Conservation (phyloP, 2,797 vertebrate species). For the Chelon labrosus region DNA sequence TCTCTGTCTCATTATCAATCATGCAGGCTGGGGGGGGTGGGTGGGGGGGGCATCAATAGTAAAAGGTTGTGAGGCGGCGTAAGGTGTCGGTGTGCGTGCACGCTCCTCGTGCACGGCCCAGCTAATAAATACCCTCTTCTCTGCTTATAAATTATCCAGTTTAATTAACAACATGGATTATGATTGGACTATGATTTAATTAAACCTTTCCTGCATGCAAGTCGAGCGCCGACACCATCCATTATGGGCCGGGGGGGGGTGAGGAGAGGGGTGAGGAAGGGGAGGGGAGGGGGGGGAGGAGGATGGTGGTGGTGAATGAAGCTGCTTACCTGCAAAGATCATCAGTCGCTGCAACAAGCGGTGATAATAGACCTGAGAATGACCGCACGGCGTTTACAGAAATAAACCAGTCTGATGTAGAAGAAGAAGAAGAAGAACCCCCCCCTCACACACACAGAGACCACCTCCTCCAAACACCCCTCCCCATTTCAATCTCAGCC, state of each 20-base stretch:
- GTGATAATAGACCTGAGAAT: conserved; percentile 46
- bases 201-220: conserved; percentile 86
- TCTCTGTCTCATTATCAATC: conserved; percentile 97
- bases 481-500: conserved; percentile 37
- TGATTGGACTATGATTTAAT: conserved; percentile 90
- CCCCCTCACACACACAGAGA: no score
- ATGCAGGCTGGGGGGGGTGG: conserved; percentile 71
- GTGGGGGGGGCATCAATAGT: conserved; percentile 90
- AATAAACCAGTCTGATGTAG: conserved; percentile 39
- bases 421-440: neutral
- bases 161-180: conserved; percentile 91
- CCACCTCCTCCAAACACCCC: neutral
- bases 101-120: conserved; percentile 55
- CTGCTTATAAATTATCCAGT: conserved; percentile 90
- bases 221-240: conserved; percentile 75
- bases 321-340: conserved; percentile 65
- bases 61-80: conserved; percentile 81
- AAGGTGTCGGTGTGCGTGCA: conserved; percentile 58
- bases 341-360: conserved; percentile 50
- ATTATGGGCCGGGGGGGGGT: conserved; percentile 68
- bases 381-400: conserved; percentile 32
- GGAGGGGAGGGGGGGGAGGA: neutral
- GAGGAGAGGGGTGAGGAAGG: neutral
- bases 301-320: conserved; percentile 8
- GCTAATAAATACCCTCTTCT: conserved; percentile 89